A percentile compares a stretch with the other conserved stretches of the same genome.
These are phyloP conservation scores for Labroides dimidiatus DNA, from an alignment of 2,797 vertebrate species.

Conservation along the genomic window DNA sequence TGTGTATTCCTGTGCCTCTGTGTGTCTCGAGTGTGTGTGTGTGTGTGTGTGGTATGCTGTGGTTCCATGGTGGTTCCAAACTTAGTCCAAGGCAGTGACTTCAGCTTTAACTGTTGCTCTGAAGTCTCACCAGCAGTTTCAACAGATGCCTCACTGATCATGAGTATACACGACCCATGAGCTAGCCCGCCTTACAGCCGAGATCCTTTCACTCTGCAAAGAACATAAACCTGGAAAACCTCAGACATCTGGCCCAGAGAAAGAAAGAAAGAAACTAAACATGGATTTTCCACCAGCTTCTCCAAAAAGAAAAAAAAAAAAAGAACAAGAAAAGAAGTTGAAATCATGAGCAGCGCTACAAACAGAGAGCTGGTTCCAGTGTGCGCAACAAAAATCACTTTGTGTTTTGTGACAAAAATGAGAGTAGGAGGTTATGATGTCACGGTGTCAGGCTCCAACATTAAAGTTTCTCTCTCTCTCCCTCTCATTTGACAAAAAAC, in stretches of 20 bases:
- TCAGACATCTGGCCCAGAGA: conserved; percentile 32
- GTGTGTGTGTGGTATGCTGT: conserved; percentile 75
- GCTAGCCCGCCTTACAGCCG: conserved; percentile 12
- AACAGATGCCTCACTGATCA: conserved; percentile 27
- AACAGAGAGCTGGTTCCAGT: conserved; percentile 18
- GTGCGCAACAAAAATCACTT: conserved; percentile 35
- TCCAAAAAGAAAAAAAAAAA: conserved; percentile 35
- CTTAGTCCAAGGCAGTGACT: conserved; percentile 73
- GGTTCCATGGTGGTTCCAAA: conserved; percentile 77
- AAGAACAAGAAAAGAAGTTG: conserved; percentile 37
- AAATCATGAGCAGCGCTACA: conserved; percentile 41
- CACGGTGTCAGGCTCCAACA: conserved; percentile 25
- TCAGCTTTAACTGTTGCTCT: conserved; percentile 64
- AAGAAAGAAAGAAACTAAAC: neutral
- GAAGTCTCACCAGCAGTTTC: conserved; percentile 45
- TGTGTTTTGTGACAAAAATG: conserved; percentile 35
- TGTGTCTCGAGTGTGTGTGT: conserved; percentile 43
- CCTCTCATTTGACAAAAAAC: neutral
- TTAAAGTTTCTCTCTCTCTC: neutral
- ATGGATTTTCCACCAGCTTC: conserved; percentile 54
- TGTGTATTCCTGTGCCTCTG: conserved; percentile 42
- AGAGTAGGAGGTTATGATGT: conserved; percentile 53
- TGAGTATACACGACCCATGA: neutral
- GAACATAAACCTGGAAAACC: conserved; percentile 29
- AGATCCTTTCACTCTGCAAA: conserved; percentile 23